Conservation (phyloP, 2,113 vertebrate genomes). For the Cathartes aura region DNA sequence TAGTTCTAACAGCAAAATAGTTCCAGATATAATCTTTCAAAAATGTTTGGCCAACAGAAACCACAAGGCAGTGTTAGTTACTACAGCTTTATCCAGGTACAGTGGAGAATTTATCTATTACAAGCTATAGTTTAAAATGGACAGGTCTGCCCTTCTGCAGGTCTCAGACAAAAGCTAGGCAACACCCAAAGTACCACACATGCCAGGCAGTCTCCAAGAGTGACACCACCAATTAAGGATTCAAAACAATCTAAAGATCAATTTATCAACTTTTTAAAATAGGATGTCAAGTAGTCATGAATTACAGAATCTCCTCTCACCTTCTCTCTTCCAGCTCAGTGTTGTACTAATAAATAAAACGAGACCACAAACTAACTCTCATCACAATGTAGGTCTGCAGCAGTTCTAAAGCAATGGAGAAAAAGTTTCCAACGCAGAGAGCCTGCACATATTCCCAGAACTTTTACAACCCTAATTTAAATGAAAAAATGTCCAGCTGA, state of each 20-base stretch:
- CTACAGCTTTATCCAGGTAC: not conserved
- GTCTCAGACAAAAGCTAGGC: not conserved
- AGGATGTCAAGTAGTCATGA: not conserved
- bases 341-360: not conserved
- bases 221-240: not conserved
- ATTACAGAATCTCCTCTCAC: not conserved
- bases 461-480: not conserved
- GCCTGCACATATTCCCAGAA: not conserved
- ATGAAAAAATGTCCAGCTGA: not conserved
- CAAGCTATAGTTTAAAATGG: not conserved
- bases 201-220: not conserved
- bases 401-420: not conserved
- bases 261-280: not conserved
- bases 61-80: not conserved
- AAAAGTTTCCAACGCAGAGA: not conserved
- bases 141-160: not conserved
- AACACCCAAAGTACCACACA: not conserved
- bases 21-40: not conserved
- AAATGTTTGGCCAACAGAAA: not conserved
- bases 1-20: constrained; percentile 27
- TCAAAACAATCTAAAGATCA: not conserved
- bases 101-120: not conserved
- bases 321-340: not conserved
- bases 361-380: not conserved
- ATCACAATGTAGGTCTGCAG: not conserved